These are phyloP conservation scores for Ammodytes dubius DNA, from an alignment of 2,113 vertebrate genomes.

Conservation along the genomic window DNA sequence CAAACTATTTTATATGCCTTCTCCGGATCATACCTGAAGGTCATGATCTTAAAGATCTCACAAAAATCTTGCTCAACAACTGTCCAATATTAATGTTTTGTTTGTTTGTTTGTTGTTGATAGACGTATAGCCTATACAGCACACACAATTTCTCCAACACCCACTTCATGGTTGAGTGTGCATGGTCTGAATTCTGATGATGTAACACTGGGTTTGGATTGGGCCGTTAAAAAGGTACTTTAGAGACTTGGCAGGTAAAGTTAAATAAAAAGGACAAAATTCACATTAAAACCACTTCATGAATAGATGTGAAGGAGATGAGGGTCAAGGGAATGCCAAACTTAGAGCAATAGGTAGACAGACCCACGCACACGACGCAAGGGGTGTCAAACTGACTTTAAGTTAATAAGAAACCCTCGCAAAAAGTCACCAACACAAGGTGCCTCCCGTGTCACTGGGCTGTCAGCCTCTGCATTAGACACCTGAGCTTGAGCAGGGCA, in stretches of 20 bases:
- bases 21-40: too few relatives aligned
- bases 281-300: slow-evolving; percentile 20
- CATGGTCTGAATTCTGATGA: background rate
- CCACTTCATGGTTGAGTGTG: background rate
- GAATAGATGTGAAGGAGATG: slow-evolving; percentile 7
- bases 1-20: background rate
- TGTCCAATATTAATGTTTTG: background rate
- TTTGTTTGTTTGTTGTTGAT: background rate
- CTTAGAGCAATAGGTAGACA: background rate
- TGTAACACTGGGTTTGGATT: background rate
- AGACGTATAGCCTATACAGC: too few relatives aligned
- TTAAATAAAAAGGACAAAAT: background rate
- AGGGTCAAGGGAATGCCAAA: slow-evolving; percentile 11
- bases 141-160: background rate
- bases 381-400: slow-evolving; percentile 35
- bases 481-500: slow-evolving; percentile 29
- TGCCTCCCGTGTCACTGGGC: slow-evolving; percentile 35
- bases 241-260: slow-evolving; percentile 27
- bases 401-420: slow-evolving; percentile 20
- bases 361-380: slow-evolving; percentile 8
- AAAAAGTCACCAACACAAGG: slow-evolving; percentile 22
- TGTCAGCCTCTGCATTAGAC: slow-evolving; percentile 54
- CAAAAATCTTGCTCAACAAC: too few relatives aligned
- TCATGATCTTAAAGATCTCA: background rate
- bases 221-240: slow-evolving; percentile 7